These are phyloP conservation scores for Geococcyx californianus DNA, from an alignment of 2,113 vertebrate genomes.

Conservation along the genomic window DNA sequence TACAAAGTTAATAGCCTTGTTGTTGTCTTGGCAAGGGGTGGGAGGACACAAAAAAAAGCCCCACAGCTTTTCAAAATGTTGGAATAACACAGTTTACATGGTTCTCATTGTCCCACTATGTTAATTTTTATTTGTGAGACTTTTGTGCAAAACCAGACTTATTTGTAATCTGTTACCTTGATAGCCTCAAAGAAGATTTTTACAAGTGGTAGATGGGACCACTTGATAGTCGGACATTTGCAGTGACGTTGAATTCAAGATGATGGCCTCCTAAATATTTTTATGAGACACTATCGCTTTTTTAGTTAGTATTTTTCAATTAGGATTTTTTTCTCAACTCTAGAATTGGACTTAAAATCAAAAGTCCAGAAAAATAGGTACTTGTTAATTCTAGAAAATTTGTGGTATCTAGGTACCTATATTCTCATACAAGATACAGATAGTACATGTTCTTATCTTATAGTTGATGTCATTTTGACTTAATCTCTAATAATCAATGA, in stretches of 20 bases:
- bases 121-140: not conserved
- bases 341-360: not conserved
- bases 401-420: not conserved
- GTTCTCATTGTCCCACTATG: not conserved
- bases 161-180: not conserved
- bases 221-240: not conserved
- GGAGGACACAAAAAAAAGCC: not conserved
- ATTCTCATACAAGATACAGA: not conserved
- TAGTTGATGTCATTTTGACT: not conserved
- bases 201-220: not conserved
- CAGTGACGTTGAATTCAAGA: not conserved
- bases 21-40: accelerated
- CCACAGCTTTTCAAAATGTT: not conserved
- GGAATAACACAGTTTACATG: not conserved
- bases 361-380: not conserved
- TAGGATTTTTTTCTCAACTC: not conserved
- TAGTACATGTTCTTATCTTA: not conserved
- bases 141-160: not conserved
- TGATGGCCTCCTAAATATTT: not conserved
- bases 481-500: not conserved
- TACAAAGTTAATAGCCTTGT: not conserved
- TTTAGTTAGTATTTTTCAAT: not conserved
- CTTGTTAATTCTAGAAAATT: not conserved
- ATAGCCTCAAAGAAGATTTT: not conserved
- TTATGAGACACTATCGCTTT: not conserved